Evolutionary conservation across 2,797 vertebrate genomes (phyloP), one percentile per base, ranked within the genome.

Genomic region (Danio tinwini): DNA sequence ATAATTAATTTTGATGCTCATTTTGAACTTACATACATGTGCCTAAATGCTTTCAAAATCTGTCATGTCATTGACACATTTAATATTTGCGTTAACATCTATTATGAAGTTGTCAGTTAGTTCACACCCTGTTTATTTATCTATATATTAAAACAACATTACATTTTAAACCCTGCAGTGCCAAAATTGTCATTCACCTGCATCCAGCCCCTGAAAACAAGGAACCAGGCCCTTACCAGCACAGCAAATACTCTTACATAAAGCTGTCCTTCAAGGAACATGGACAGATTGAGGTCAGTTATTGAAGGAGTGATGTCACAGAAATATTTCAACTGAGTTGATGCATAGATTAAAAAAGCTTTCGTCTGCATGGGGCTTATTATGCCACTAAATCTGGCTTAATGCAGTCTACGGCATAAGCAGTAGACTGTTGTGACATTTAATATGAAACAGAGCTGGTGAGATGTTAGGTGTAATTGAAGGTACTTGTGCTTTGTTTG

Each of bases 201-300:
- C 95, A 98, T 78, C 91, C 95, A 37, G 53, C 86, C 55, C 81
- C 94, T 85, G 83, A 93, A 56, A 96, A 94, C 91, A 99, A 96
- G 89, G 98, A 99, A 37, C 95, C 96, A 12, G 98, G 98, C 29
- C 98, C 97, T 0, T 98, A 98, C 88, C 97, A 98, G 88, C 92
- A 91, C 64, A 98, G 98, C 93, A 98, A 96, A 87, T 98, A 93
- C 81, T 94, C 97, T 62, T 96, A 94, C 62, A 92, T 99, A 88
- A 98, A 98, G 83, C 91, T 99, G 82, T 98, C 98, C 72, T 99
- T 99, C 90, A 98, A 96, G 90, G 97, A 99, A 81, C 98, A 99
- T 80, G 98, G 97, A 3, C 97, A 99, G 90, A 99, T 99, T 81
- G 97, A 99, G 94, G 98, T 98, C 88, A 85, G 84, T 69, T 2